phyloP scores from a whole-genome alignment of 2,888 invertebrate genomes.

The Galerucella nymphaeae region DNA sequence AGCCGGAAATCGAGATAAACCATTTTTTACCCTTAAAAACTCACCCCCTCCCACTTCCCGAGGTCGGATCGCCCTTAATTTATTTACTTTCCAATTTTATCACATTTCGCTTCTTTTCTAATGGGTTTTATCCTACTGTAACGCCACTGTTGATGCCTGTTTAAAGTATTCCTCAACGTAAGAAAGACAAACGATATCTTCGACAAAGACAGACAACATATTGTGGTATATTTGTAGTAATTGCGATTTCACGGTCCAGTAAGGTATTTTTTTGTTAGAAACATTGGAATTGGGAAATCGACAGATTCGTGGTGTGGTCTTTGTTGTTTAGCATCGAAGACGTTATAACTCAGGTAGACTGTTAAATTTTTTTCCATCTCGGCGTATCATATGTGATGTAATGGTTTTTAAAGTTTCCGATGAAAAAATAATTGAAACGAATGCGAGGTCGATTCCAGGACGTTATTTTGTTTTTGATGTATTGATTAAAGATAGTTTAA shows the following conservation, averaged over 20 bases:
- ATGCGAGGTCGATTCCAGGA: neutral
- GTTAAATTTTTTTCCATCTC: slow-evolving; percentile 10
- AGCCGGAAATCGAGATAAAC: too few relatives aligned
- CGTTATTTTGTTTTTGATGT: slow-evolving; percentile 10
- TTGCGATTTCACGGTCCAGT: slow-evolving; percentile 42
- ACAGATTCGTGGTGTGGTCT: slow-evolving; percentile 34
- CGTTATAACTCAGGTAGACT: slow-evolving; percentile 23
- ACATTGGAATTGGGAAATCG: slow-evolving; percentile 35
- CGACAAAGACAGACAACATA: slow-evolving; percentile 19
- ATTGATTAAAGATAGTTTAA: neutral
- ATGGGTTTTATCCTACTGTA: too few relatives aligned
- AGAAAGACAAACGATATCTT: slow-evolving; percentile 12
- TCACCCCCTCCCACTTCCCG: too few relatives aligned
- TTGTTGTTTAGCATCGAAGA: slow-evolving; percentile 18
- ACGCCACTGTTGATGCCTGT: slow-evolving; percentile 17
- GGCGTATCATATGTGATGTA: slow-evolving; percentile 22
- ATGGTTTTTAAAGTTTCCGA: slow-evolving; percentile 17
- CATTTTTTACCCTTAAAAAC: too few relatives aligned
- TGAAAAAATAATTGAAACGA: slow-evolving; percentile 19
- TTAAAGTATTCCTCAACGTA: slow-evolving; percentile 7
- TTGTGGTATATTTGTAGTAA: slow-evolving; percentile 39
- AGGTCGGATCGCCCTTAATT: too few relatives aligned
- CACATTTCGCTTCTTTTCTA: too few relatives aligned
- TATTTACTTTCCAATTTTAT: too few relatives aligned
- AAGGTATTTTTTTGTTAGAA: slow-evolving; percentile 37